Percentiles rank a stretch among this genome's conserved stretches.
phyloP scores from a whole-genome alignment of 1,140 invertebrate genomes.

The Drosophila cardini region DNA sequence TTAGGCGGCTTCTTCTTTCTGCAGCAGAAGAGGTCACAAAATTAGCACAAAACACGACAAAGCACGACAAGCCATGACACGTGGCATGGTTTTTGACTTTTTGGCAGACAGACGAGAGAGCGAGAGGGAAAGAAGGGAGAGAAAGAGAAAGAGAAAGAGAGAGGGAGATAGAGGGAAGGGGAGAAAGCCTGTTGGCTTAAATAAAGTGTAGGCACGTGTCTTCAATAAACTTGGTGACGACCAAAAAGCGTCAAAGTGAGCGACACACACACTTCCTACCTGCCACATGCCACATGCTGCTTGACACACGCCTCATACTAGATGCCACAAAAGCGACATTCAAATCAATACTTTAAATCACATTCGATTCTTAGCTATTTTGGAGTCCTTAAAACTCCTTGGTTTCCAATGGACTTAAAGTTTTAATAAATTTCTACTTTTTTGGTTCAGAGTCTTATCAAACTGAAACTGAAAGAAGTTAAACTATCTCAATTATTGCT shows the following conservation, averaged over 20 bases:
- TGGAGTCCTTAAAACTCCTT: no score
- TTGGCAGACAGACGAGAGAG: slow-evolving; percentile 31
- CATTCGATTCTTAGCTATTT: neutral
- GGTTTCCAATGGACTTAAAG: no score
- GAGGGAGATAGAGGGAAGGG: neutral
- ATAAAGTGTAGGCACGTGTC: slow-evolving; percentile 71
- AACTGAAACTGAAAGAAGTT: no score
- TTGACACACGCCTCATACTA: slow-evolving; percentile 2
- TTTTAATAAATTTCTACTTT: no score
- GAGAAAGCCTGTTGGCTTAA: slow-evolving; percentile 25
- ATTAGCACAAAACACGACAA: slow-evolving; percentile 52
- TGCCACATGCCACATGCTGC: slow-evolving; percentile 21
- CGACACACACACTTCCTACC: slow-evolving; percentile 15
- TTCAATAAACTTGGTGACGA: slow-evolving; percentile 49
- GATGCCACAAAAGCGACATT: slow-evolving; percentile 9
- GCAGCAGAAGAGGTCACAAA: slow-evolving; percentile 54
- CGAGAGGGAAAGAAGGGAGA: neutral
- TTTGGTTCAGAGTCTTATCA: no score
- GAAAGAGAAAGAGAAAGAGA: neutral
- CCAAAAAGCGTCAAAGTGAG: slow-evolving; percentile 37
- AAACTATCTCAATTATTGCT: no score
- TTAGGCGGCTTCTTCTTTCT: slow-evolving; percentile 72
- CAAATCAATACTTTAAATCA: neutral
- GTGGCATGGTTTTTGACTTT: slow-evolving; percentile 75
- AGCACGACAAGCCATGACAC: slow-evolving; percentile 31